phyloP scores from a whole-genome alignment of 2,888 invertebrate genomes.

The Thereva unica region DNA sequence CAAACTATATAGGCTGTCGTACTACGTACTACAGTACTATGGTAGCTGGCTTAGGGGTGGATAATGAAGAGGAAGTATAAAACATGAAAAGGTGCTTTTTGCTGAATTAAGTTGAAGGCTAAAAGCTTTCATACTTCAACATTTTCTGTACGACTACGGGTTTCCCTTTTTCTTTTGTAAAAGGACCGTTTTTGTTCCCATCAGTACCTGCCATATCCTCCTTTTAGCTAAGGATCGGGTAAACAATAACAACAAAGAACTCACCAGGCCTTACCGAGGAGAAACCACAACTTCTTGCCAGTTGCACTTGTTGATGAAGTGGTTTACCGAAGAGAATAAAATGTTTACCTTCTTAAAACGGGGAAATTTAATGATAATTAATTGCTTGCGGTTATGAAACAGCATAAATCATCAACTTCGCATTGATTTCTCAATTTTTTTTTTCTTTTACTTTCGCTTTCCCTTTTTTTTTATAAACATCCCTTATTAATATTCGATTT shows the following conservation, averaged over 20 bases:
- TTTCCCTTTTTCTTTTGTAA: slow-evolving; percentile 7
- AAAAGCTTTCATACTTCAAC: slow-evolving; percentile 26
- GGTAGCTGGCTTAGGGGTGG: slow-evolving; percentile 15
- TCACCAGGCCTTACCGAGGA: slow-evolving; percentile 4
- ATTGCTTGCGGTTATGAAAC: slow-evolving; percentile 10
- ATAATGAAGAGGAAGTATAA: slow-evolving; percentile 36
- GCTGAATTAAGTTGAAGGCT: slow-evolving; percentile 33
- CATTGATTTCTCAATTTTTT: slow-evolving; percentile 11
- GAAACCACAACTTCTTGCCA: slow-evolving; percentile 11
- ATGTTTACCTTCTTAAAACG: slow-evolving; percentile 28
- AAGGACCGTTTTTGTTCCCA: slow-evolving; percentile 3
- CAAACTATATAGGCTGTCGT: slow-evolving; percentile 1
- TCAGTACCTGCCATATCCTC: slow-evolving; percentile 11
- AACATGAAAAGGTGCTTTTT: slow-evolving; percentile 31
- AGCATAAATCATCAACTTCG: slow-evolving; percentile 10
- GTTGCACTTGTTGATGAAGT: slow-evolving; percentile 36
- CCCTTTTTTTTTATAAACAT: slow-evolving; percentile 6
- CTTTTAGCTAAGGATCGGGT: not conserved
- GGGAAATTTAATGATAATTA: slow-evolving; percentile 17
- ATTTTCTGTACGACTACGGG: slow-evolving; percentile 9
- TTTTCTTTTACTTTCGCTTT: slow-evolving; percentile 1
- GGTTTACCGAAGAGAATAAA: slow-evolving; percentile 28
- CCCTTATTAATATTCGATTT: too few species aligned
- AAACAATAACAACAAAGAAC: slow-evolving; percentile 34
- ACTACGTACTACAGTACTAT: slow-evolving; percentile 11